phyloP scores from a whole-genome alignment of 2,113 vertebrate genomes.

The Malurus cyaneus region DNA sequence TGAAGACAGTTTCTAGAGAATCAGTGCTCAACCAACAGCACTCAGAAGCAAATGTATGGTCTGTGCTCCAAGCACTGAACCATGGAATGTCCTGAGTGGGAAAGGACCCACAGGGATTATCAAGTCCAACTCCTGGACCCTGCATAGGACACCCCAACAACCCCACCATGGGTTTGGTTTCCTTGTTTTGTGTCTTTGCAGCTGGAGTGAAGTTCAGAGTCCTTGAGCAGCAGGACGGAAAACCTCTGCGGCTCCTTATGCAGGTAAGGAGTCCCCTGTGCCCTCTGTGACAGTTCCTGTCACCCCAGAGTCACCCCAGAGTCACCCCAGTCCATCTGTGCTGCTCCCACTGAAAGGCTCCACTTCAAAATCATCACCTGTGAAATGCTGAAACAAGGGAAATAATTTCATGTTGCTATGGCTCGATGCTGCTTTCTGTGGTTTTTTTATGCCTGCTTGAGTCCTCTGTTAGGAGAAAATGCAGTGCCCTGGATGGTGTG shows the following conservation, averaged over 20 bases:
- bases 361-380: not conserved
- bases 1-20: not conserved
- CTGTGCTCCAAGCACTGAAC: not conserved
- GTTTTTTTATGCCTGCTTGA: not conserved
- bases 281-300: fast-evolving
- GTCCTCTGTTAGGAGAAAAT: not conserved
- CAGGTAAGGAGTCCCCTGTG: slow-evolving; percentile 78
- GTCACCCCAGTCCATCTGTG: not conserved
- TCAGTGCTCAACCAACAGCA: not conserved
- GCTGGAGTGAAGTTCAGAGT: slow-evolving; percentile 94
- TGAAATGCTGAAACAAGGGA: not conserved
- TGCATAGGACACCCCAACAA: not conserved
- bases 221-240: slow-evolving; percentile 82
- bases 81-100: not conserved
- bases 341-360: not conserved
- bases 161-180: not conserved
- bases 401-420: not conserved
- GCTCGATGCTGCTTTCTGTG: not conserved
- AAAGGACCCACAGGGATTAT: not conserved
- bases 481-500: not conserved
- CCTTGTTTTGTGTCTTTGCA: slow-evolving; percentile 59
- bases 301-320: too few relatives aligned
- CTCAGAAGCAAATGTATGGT: not conserved
- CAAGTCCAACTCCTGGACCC: not conserved
- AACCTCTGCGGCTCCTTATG: slow-evolving; percentile 91